Base-by-base conservation (phyloP, 2,797 vertebrate species). In the Falco cherrug region DNA sequence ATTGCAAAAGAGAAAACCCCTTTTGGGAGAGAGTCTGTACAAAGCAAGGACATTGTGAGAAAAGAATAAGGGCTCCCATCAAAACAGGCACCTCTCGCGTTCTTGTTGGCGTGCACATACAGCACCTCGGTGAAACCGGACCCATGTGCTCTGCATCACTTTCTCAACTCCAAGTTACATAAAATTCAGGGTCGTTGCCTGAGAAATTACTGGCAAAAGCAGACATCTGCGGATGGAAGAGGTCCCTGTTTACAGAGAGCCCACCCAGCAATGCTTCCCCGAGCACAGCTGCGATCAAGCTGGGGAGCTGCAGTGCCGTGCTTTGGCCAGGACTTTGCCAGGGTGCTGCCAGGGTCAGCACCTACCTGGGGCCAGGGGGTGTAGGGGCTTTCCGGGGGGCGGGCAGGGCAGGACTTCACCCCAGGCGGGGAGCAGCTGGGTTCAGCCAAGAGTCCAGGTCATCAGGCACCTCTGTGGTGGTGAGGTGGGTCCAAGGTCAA, bases 1-100 rank as follows among this genome's bases (percentile, higher is more conserved):
- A 74, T 78, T 94, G 94, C 87, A 67, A 70, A 83, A 87, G 51
- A 77, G 77, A 74, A 92, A 93, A 92, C 41, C 69, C n/a, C 33
- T 74, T 56, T 50, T 50, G 47, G 39, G 60, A 64, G 56, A 35
- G 33, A 96, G 60, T 25, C 56, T 31, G 77, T 76, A 69, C 47
- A 92, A 77, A 96, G 65, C 79, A 64, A 75, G 37, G 78, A 57
- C 51, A 45, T 33, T 78, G 35, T 68, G 53, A 91, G 51, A 77
- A 76, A 69, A 87, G 43, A 70, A 69, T 56, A 48, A 84, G 35
- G 75, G 60, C 31, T 93, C 41, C 86, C 18, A 37, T 16, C 17
- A 4, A 87, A 90, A 79, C 17, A 18, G 37, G 18, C 22, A 35
- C 37, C 33, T 78, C 71, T 81, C 3, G 1, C 2, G 8, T 81